phyloP scores from a whole-genome alignment of 2,888 invertebrate genomes.

The Baronia brevicornis region DNA sequence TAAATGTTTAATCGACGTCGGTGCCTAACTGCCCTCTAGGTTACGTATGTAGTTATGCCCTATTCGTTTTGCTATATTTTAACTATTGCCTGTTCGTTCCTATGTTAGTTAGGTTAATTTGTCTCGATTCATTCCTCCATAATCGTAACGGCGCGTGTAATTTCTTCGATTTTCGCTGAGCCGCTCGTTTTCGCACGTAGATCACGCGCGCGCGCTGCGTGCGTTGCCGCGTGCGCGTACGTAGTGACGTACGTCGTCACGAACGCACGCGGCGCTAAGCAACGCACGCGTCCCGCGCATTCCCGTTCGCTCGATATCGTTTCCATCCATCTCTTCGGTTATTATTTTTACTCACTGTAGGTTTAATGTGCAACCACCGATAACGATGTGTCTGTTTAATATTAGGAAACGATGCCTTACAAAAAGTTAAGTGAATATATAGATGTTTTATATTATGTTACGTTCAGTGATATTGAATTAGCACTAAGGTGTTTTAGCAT shows the following conservation, averaged over 20 bases:
- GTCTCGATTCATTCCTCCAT: conserved; percentile 64
- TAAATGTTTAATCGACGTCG: conserved; percentile 46
- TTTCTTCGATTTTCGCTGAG: conserved; percentile 18
- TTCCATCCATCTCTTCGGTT: conserved; percentile 46
- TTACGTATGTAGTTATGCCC: conserved; percentile 48
- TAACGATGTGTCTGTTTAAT: conserved; percentile 64
- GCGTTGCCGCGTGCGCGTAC: conserved; percentile 14
- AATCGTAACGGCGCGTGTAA: conserved; percentile 22
- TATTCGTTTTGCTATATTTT: conserved; percentile 33
- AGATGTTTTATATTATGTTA: conserved; percentile 72
- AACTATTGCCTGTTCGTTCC: conserved; percentile 49
- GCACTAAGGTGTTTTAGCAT: conserved; percentile 45
- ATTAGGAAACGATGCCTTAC: conserved; percentile 70
- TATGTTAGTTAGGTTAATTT: conserved; percentile 68
- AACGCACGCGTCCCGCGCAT: conserved; percentile 14
- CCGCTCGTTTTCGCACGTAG: conserved; percentile 36
- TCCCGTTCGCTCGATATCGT: conserved; percentile 23
- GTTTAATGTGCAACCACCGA: conserved; percentile 68
- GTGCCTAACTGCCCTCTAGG: conserved; percentile 60
- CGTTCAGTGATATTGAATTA: conserved; percentile 64
- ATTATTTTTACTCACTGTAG: conserved; percentile 50
- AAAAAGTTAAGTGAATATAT: conserved; percentile 70
- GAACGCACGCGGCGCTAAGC: conserved; percentile 1
- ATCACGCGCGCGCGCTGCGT: conserved; percentile 24
- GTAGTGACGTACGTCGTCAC: conserved; percentile 4